phyloP scores from a whole-genome alignment of 2,113 vertebrate species.

The Chrysemys picta region DNA sequence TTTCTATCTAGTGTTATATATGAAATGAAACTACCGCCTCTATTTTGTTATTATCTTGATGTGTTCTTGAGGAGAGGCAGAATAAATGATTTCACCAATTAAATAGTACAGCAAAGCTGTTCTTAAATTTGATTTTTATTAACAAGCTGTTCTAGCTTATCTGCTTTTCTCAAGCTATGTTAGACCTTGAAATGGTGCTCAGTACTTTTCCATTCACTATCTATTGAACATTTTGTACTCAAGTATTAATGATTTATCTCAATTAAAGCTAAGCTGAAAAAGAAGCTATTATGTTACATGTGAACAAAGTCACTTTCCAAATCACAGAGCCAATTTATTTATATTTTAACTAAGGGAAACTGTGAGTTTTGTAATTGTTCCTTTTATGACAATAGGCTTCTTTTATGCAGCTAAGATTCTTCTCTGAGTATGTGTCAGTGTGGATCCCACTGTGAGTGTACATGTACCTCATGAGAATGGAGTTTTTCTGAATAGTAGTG shows the following conservation, averaged over 20 bases:
- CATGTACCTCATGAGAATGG: not conserved
- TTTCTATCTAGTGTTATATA: not conserved
- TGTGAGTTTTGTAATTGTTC: not conserved
- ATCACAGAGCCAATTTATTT: conserved; percentile 15
- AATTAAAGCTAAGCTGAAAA: not conserved
- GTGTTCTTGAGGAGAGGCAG: not conserved
- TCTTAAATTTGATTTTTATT: not conserved
- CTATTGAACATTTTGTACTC: not conserved
- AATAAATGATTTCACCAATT: not conserved
- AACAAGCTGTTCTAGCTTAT: not conserved
- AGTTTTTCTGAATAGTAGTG: not conserved
- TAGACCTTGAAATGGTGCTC: not conserved
- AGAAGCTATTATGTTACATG: not conserved
- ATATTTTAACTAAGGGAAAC: not conserved
- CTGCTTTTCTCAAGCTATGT: not conserved
- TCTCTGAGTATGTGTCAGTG: not conserved
- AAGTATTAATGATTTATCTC: not conserved
- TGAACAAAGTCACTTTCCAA: conserved; percentile 5
- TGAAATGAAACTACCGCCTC: not conserved
- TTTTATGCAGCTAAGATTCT: not conserved
- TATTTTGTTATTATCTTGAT: not conserved
- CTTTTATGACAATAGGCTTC: not conserved
- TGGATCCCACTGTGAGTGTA: not conserved
- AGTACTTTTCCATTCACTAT: not conserved
- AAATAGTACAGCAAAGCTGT: not conserved